Base-by-base conservation (phyloP, 2,797 vertebrate genomes). In the Tragopan temminckii region DNA sequence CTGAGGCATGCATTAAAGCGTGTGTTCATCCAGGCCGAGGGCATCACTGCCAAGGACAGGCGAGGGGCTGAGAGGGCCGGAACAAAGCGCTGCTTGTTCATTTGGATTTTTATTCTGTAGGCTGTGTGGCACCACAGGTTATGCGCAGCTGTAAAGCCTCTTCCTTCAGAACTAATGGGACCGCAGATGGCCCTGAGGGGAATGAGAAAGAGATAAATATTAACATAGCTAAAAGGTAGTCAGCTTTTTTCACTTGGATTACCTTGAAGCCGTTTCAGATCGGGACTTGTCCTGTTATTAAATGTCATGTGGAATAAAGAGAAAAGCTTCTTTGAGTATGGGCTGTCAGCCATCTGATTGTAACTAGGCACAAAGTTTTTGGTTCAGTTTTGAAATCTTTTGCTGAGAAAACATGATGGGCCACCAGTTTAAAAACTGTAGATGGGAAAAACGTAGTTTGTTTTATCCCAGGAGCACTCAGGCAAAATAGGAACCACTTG, bases 31-130 rank as follows among this genome's bases (percentile, higher is more conserved):
- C 48, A 75, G 80, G 6, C 31, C 67, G 12, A 52, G 69, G 61
- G 61, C 81, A 68, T 40, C 72, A 12, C 31, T 89, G 85, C 87
- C 89, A 87, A 87, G 79, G 57, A 2, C 81, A 35, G 84, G 36
- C 64, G 11, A 35, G 19, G 69, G 46, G 42, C 78, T 91, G 85
- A 77, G 83, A 76, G 71, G 61, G 88, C 35, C 64, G 19, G 42
- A 88, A 94, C 92, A 95, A 95, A 95, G 87, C 2, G 0, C 48
- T 45, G 35, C 58, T 96, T 95, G 92, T 95, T 85, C 7, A 1
- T 64, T 15, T 55, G 40, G 53, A 93, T 94, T 95, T 81, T 93
- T 38, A 92, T 94, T 94, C 91, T 0, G 15, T 19, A 58, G 80
- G 52, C 70, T 88, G 55, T 6, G 19, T 58, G 57, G 33, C 57